These are phyloP conservation scores for Rallus crepitans DNA, from an alignment of 2,797 vertebrate species.

Conservation along the genomic window DNA sequence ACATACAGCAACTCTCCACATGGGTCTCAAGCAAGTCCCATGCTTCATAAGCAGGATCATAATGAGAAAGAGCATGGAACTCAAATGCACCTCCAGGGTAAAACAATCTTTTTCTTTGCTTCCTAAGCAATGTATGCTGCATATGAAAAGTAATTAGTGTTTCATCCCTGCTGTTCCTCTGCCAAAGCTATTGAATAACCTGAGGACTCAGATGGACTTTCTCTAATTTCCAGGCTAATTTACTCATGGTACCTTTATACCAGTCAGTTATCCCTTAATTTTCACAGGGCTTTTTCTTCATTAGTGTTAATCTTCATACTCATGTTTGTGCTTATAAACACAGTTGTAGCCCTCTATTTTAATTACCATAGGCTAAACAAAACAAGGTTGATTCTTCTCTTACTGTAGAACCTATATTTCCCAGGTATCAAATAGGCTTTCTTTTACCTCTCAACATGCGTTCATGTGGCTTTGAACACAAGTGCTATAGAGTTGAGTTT, in stretches of 20 bases:
- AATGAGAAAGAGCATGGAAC: background rate
- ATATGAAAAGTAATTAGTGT: constrained; percentile 3
- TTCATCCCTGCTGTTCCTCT: background rate
- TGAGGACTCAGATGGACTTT: background rate
- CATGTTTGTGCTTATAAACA: background rate
- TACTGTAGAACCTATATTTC: background rate
- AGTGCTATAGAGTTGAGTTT: background rate
- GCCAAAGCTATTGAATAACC: constrained; percentile 1
- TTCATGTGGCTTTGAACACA: background rate
- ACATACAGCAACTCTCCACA: background rate
- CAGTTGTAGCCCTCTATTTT: background rate
- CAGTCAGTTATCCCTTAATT: background rate
- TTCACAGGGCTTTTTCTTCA: background rate
- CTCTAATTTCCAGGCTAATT: constrained; percentile 4
- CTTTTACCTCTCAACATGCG: background rate
- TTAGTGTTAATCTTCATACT: background rate
- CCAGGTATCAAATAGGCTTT: background rate
- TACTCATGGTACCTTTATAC: background rate
- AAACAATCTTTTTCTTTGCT: background rate
- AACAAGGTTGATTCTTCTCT: background rate
- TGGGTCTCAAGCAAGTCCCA: background rate
- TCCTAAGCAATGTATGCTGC: background rate
- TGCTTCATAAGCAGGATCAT: background rate
- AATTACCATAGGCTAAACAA: background rate
- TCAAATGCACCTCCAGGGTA: background rate